Percentiles rank a stretch among this genome's conserved stretches.
Conservation (phyloP, 23 tunicate genomes). For the Ciona savignyi region DNA sequence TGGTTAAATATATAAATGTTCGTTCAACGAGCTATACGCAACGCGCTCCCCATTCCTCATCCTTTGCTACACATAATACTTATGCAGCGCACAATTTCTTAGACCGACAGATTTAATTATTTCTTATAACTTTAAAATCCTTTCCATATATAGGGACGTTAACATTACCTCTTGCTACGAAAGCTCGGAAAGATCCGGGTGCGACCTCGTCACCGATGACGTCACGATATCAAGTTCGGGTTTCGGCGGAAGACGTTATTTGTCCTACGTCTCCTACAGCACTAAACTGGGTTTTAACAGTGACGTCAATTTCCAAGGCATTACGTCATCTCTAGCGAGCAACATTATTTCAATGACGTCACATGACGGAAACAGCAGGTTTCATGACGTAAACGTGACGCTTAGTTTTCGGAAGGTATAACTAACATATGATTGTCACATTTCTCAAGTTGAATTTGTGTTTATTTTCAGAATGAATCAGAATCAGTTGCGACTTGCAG, state of each 20-base stretch:
- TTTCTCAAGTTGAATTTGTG: background rate
- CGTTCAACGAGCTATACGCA: no score
- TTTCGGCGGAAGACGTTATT: background rate
- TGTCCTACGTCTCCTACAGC: background rate
- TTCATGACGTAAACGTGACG: background rate
- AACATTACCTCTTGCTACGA: background rate
- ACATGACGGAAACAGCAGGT: background rate
- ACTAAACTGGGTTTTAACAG: no score
- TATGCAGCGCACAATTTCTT: no score
- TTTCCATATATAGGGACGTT: background rate
- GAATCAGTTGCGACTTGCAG: conserved; percentile 4
- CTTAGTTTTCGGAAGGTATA: background rate
- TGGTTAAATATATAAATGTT: no score
- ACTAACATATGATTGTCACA: background rate
- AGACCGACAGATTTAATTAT: no score
- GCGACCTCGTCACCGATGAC: background rate
- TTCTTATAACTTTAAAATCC: no score
- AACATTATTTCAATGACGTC: background rate
- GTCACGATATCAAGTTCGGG: background rate
- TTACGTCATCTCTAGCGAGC: background rate
- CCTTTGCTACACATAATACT: no score
- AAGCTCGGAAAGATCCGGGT: background rate
- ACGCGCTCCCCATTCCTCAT: no score
- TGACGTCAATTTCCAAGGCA: no score
- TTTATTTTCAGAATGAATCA: background rate